Percentiles rank a stretch among this genome's conserved stretches.
These are phyloP conservation scores for Oenanthe melanoleuca DNA, from an alignment of 2,113 vertebrate species.

Conservation along the genomic window DNA sequence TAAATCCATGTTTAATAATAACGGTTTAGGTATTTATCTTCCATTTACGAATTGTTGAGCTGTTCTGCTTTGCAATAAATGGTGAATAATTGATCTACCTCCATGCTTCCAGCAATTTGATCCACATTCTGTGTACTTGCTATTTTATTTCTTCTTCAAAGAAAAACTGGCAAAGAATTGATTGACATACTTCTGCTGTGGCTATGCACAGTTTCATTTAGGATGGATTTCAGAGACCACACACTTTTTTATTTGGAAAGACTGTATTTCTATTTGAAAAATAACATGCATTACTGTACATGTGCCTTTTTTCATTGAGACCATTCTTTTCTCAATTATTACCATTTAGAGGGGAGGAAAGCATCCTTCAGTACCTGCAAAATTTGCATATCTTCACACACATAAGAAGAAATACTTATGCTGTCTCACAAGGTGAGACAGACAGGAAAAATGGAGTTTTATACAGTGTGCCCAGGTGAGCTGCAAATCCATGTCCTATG, in stretches of 20 bases:
- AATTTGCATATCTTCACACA: neutral
- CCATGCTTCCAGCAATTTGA: neutral
- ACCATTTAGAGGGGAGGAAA: neutral
- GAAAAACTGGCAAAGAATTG: neutral
- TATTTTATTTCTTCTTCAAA: neutral
- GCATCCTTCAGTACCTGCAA: neutral
- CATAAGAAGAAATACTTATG: neutral
- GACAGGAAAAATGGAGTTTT: neutral
- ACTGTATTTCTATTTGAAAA: neutral
- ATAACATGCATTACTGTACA: neutral
- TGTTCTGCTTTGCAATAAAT: constrained; percentile 12
- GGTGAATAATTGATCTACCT: neutral
- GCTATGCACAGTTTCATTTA: neutral
- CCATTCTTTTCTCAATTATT: neutral
- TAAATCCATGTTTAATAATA: neutral
- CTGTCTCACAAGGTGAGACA: neutral
- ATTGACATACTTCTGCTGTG: neutral
- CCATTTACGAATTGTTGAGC: neutral
- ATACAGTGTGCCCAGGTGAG: accelerated
- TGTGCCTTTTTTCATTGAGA: neutral
- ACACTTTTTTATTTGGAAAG: neutral
- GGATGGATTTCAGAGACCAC: neutral
- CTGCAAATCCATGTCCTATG: neutral
- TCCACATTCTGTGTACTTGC: neutral
- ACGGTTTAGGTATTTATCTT: neutral